Conservation (phyloP, 2,797 vertebrate species). For the Echeneis naucrates region DNA sequence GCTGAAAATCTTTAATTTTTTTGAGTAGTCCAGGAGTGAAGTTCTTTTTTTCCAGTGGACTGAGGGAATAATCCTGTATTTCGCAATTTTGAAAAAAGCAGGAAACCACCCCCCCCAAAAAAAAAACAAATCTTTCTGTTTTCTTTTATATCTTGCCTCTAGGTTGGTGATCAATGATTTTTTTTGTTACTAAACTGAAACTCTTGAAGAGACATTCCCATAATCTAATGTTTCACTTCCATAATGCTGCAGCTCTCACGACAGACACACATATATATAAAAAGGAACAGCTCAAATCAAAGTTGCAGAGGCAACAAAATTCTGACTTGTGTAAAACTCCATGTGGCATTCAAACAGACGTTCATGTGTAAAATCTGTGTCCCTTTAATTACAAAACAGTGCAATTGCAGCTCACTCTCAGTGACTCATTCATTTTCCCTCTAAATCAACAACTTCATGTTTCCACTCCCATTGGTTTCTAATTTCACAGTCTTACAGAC, state of each 20-base stretch:
- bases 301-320: neutral
- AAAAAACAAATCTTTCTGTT: neutral
- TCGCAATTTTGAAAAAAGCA: neutral
- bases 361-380: too few relatives aligned
- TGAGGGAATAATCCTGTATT: neutral
- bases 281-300: neutral
- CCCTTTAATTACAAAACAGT: neutral
- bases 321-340: neutral
- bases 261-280: too few relatives aligned
- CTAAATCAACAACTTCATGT: neutral
- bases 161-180: too few relatives aligned
- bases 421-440: neutral
- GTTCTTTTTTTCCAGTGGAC: neutral
- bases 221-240: too few relatives aligned
- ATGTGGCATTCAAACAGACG: too few relatives aligned
- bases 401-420: neutral
- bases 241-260: too few relatives aligned
- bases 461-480: slow-evolving; percentile 4
- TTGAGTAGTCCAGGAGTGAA: neutral
- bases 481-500: slow-evolving; percentile 20
- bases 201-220: too few relatives aligned
- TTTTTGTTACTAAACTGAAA: too few relatives aligned
- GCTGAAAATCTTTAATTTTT: neutral
- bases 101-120: too few relatives aligned
- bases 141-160: too few relatives aligned